These are phyloP conservation scores for Mugil cephalus DNA, from an alignment of 2,113 vertebrate genomes.

Conservation along the genomic window DNA sequence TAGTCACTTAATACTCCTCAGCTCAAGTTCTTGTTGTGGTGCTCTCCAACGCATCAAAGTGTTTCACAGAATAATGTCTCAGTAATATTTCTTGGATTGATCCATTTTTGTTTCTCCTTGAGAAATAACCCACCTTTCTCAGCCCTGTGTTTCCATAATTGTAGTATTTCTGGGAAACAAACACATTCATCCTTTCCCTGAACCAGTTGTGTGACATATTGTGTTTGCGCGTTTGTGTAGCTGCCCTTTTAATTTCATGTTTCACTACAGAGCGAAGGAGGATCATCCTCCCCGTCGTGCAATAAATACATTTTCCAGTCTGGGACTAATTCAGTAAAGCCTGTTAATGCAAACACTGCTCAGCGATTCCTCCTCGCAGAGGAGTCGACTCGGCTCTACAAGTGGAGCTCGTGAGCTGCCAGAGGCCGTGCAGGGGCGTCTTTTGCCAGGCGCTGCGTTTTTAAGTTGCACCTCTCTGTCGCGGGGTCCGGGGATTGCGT, in stretches of 20 bases:
- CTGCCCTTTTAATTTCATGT: conserved; percentile 23
- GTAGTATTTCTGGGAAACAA: neutral
- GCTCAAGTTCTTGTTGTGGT: no score
- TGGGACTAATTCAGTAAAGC: conserved; percentile 40
- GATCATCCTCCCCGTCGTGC: conserved; percentile 18
- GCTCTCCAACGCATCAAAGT: no score
- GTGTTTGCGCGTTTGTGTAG: neutral
- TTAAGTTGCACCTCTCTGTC: conserved; percentile 41
- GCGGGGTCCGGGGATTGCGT: conserved; percentile 33
- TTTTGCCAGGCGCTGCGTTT: neutral
- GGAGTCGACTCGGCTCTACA: conserved; percentile 27
- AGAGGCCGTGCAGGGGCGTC: conserved; percentile 21
- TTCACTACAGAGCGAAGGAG: conserved; percentile 6
- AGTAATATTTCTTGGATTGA: no score
- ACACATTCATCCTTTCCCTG: neutral
- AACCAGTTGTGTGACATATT: neutral
- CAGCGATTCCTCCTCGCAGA: conserved; percentile 23
- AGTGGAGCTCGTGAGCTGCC: conserved; percentile 26
- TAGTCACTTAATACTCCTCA: no score
- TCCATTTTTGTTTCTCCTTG: no score
- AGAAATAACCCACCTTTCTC: no score
- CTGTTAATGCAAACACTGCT: conserved; percentile 55
- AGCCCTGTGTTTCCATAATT: no score
- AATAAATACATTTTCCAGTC: conserved; percentile 24
- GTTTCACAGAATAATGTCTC: no score